Evolutionary conservation across 2,113 vertebrate genomes (phyloP).

Genomic region (Acanthochromis polyacanthus): DNA sequence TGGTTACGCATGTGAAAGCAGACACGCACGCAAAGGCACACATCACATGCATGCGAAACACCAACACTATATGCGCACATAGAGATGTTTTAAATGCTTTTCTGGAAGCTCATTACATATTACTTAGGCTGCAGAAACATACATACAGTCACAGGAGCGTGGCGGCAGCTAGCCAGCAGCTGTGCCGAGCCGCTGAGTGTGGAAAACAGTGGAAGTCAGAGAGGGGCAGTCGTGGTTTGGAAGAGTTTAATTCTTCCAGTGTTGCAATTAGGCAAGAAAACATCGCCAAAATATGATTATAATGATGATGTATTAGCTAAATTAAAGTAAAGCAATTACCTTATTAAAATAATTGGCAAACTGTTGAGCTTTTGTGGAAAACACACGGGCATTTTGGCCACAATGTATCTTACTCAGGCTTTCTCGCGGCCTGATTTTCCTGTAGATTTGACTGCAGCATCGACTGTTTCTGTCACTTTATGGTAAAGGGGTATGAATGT

Average conservation of each 20-base stretch:
- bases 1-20: slow-evolving; percentile 24
- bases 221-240: slow-evolving; percentile 53
- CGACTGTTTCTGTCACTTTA: slow-evolving; percentile 7
- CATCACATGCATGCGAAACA: neutral
- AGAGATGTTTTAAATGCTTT: neutral
- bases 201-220: slow-evolving; percentile 61
- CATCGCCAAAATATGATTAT: slow-evolving; percentile 49
- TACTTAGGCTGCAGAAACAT: neutral
- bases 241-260: slow-evolving; percentile 47
- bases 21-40: neutral
- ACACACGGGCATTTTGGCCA: slow-evolving; percentile 19
- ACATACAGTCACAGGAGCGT: neutral
- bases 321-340: slow-evolving; percentile 40
- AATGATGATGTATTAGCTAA: slow-evolving; percentile 66
- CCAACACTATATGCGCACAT: neutral
- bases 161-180: neutral
- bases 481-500: neutral
- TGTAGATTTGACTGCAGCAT: no score
- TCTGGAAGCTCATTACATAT: neutral
- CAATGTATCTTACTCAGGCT: neutral
- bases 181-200: slow-evolving; percentile 2
- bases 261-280: slow-evolving; percentile 55
- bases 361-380: slow-evolving; percentile 33
- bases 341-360: slow-evolving; percentile 44
- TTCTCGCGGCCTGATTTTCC: no score